These are phyloP conservation scores for Tachycineta bicolor DNA, from an alignment of 2,113 vertebrate species.

Conservation along the genomic window DNA sequence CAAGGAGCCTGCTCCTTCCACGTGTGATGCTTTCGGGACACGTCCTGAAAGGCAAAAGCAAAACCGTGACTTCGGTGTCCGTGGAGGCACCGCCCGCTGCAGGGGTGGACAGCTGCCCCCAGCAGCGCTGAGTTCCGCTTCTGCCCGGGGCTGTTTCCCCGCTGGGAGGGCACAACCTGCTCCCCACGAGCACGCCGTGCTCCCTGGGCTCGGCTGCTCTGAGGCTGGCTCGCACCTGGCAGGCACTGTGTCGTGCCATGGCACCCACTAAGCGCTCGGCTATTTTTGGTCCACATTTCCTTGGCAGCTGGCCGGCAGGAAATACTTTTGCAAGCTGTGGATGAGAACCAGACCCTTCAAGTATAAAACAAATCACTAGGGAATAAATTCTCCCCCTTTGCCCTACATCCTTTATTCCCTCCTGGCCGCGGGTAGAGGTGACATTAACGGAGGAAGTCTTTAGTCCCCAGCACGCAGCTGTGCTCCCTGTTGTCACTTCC, in stretches of 20 bases:
- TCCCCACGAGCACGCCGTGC: neutral
- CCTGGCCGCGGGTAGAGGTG: neutral
- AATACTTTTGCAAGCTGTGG: conserved; percentile 49
- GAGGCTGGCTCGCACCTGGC: neutral
- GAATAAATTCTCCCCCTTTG: conserved; percentile 27
- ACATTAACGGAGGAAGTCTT: neutral
- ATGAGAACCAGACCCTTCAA: conserved; percentile 51
- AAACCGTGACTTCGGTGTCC: neutral
- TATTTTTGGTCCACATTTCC: conserved; percentile 8
- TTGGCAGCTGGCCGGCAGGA: conserved; percentile 34
- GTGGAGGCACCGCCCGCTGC: neutral
- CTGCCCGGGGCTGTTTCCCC: neutral
- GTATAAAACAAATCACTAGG: neutral
- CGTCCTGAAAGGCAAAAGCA: neutral
- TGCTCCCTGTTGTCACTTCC: neutral
- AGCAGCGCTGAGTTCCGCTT: neutral
- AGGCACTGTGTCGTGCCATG: neutral
- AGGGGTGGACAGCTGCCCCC: rapidly evolving
- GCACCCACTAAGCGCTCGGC: neutral
- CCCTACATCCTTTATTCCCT: neutral
- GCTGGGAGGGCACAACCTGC: neutral
- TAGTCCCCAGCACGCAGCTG: neutral
- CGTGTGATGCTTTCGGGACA: conserved; percentile 42
- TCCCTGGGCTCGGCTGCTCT: neutral
- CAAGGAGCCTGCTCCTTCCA: conserved; percentile 65